Evolutionary conservation across 2,113 vertebrate species (phyloP).

Genomic region (Azemiops feae): DNA sequence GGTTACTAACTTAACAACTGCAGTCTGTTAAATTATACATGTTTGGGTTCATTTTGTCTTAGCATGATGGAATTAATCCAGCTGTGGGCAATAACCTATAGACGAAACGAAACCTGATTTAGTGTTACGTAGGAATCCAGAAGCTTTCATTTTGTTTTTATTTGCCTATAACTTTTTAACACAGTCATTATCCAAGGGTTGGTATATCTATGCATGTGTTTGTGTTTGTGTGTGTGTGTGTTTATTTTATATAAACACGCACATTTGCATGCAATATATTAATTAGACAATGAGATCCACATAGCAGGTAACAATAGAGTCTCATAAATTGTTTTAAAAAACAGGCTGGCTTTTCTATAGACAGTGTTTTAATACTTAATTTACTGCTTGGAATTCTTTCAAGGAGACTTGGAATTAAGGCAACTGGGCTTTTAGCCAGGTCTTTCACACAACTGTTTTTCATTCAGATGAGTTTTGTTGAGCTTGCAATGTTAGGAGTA

Average conservation of each 20-base stretch:
- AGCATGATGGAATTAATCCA: neutral
- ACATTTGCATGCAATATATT: neutral
- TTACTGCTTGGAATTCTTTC: constrained; percentile 46
- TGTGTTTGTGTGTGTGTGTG: neutral
- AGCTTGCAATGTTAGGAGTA: constrained; percentile 60
- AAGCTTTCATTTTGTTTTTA: neutral
- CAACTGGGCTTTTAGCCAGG: constrained; percentile 55
- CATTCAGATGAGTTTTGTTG: constrained; percentile 61
- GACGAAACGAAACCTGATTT: neutral
- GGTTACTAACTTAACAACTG: neutral
- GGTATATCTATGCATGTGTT: neutral
- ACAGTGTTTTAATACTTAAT: constrained; percentile 32
- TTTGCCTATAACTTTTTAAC: neutral
- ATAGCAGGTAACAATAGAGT: neutral
- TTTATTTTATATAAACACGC: neutral
- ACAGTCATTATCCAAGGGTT: neutral
- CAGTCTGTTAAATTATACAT: neutral
- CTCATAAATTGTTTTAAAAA: constrained; percentile 9
- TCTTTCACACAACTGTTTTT: constrained; percentile 54
- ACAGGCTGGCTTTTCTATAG: constrained; percentile 12
- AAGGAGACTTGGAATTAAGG: constrained; percentile 51
- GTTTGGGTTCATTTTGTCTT: neutral
- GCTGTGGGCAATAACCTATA: neutral
- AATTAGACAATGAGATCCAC: neutral
- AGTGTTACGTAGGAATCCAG: neutral